A percentile compares a stretch with the other conserved stretches of the same genome.
Conservation (phyloP, 1,140 invertebrate species). For the Octopus bimaculoides region DNA sequence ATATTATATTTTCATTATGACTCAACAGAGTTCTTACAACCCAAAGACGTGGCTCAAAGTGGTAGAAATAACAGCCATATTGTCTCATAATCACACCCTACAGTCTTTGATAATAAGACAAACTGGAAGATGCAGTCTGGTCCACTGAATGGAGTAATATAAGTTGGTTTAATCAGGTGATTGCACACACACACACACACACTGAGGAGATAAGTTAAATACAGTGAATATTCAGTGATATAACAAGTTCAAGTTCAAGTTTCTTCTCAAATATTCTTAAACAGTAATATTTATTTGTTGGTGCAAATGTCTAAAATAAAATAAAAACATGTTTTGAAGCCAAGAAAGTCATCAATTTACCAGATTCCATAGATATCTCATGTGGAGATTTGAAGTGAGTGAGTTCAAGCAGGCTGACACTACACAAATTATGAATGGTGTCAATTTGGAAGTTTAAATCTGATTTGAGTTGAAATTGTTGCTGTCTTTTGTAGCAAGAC, state of each 20-base stretch:
- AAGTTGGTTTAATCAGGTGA: background rate
- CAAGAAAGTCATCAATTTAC: background rate
- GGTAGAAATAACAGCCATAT: too few species aligned
- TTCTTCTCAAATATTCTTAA: background rate
- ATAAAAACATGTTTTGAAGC: background rate
- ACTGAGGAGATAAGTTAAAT: background rate
- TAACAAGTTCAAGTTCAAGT: background rate
- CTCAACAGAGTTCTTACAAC: too few species aligned
- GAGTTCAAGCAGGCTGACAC: background rate
- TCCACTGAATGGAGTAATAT: too few species aligned
- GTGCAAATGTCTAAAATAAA: background rate
- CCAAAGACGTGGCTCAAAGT: too few species aligned
- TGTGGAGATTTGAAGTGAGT: background rate
- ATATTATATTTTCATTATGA: too few species aligned
- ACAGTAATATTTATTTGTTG: background rate
- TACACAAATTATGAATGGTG: background rate
- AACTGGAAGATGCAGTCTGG: too few species aligned
- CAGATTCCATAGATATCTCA: background rate
- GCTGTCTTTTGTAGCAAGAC: background rate
- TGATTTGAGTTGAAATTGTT: background rate
- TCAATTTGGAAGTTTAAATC: background rate
- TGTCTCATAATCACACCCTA: too few species aligned
- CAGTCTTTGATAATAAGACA: too few species aligned
- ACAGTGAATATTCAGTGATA: background rate
- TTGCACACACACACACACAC: background rate